Evolutionary conservation across 2,113 vertebrate genomes (phyloP).

Genomic region (Actinemys pallida): DNA sequence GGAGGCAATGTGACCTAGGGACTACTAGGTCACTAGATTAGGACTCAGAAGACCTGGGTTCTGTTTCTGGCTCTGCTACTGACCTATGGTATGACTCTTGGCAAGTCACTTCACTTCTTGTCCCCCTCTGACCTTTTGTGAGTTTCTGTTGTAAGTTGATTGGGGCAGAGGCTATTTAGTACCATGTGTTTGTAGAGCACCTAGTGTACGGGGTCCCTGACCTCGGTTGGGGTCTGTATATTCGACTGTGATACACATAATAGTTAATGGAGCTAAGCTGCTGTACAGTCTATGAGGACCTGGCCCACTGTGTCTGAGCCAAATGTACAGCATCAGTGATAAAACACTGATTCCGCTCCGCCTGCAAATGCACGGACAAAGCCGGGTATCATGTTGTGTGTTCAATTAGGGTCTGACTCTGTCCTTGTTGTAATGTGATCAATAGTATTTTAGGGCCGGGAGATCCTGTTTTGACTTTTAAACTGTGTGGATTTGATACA

Average conservation of each 20-base stretch:
- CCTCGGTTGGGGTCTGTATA: neutral
- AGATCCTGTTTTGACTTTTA: slow-evolving; percentile 47
- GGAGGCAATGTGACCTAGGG: too few species aligned
- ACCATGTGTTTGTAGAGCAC: neutral
- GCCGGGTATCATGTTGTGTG: neutral
- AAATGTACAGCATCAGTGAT: neutral
- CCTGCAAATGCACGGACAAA: neutral
- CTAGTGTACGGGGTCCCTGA: neutral
- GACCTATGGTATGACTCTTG: neutral
- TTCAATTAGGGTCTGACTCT: slow-evolving; percentile 47
- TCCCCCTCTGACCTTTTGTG: neutral
- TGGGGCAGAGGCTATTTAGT: neutral
- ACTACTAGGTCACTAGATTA: neutral
- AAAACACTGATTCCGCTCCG: neutral
- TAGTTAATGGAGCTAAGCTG: fast-evolving
- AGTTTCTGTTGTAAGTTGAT: fast-evolving
- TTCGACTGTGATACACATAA: fast-evolving
- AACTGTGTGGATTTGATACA: neutral
- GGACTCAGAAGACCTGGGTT: neutral
- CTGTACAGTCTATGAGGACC: fast-evolving
- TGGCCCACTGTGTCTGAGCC: neutral
- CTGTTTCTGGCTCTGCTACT: neutral
- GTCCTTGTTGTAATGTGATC: neutral
- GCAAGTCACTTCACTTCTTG: neutral
- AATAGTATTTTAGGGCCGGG: slow-evolving; percentile 12